Base-by-base conservation (phyloP, 2,888 invertebrate species). In the Aradus depressus region DNA sequence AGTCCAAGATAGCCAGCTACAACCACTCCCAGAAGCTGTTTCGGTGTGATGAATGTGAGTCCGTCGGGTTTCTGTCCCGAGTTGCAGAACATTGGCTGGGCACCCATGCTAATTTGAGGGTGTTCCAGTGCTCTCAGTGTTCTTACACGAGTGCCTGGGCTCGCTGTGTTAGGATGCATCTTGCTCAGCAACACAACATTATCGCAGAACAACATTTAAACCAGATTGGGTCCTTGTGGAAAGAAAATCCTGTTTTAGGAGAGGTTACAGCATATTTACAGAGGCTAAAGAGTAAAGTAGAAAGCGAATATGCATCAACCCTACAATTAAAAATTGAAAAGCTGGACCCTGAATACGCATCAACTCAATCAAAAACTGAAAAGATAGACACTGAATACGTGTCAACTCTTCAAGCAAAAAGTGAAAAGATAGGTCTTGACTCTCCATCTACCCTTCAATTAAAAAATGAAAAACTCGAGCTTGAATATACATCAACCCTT, bases 21-120 rank as follows among this genome's bases (percentile, higher is more conserved):
- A 84, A 83, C 70, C 79, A 81, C 2, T 75, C 78, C 51, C 82
- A 83, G 67, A 79, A 83, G 53, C 72, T 83, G 48, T 83, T 83
- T 70, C 75, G 81, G 63, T 83, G 84, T 68, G 73, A 79, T 42
- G 82, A 83, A 64, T 84, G 84, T 68, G 81, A 82, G 65, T 81
- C 80, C 68, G 80, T 81, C 14, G 83, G 83, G 19, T 81, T 81
- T 67, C 71, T 83, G 55, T 77, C 80, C 47, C 72, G 82, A 56
- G 76, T 83, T 19, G 82, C 82, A 1, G 83, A 84, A 67, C 84
- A 84, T 68, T 84, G 83, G 81, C 71, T 84, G 37, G 83, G 82
- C 48, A 80, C 81, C 38, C 82, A 74, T 71, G 83, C 79, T 60
- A 77, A 74, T 71, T 72, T 75, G 63, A 74, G 73, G 62, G 81